A percentile compares a stretch with the other conserved stretches of the same genome.
Evolutionary conservation across 2,888 invertebrate genomes (phyloP).

Genomic region (Pimpla rufipes): DNA sequence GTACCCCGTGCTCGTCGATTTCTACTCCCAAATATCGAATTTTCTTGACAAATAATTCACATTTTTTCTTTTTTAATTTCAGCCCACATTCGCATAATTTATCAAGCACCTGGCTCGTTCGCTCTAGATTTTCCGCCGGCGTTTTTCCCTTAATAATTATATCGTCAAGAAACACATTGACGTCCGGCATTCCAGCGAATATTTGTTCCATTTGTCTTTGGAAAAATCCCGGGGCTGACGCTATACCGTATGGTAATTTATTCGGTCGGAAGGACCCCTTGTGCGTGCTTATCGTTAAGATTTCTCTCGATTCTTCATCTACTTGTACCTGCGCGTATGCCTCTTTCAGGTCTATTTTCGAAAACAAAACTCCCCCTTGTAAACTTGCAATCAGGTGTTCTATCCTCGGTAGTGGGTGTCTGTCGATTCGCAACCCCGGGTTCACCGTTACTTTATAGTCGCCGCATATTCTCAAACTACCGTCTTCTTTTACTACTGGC

Average conservation of each 20-base stretch:
- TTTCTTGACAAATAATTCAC: slow-evolving; percentile 6
- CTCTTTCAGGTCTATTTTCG: no score
- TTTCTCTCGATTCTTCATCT: slow-evolving; percentile 34
- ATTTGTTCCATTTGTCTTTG: no score
- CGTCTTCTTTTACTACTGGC: slow-evolving; percentile 73
- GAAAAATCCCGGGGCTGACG: slow-evolving; percentile 60
- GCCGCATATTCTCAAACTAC: slow-evolving; percentile 74
- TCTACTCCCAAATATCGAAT: slow-evolving; percentile 29
- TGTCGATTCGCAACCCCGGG: slow-evolving; percentile 58
- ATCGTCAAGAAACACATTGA: slow-evolving; percentile 47
- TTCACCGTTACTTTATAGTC: slow-evolving; percentile 74
- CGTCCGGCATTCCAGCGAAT: slow-evolving; percentile 40
- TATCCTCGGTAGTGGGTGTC: slow-evolving; percentile 67
- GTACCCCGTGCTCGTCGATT: no score
- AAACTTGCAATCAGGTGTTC: no score
- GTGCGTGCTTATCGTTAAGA: slow-evolving; percentile 58
- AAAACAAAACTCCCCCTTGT: no score
- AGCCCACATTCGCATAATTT: slow-evolving; percentile 29
- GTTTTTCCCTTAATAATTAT: slow-evolving; percentile 36
- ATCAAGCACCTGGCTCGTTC: slow-evolving; percentile 34
- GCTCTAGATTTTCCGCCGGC: slow-evolving; percentile 13
- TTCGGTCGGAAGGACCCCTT: slow-evolving; percentile 51
- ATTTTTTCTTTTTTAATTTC: slow-evolving; percentile 35
- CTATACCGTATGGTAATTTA: slow-evolving; percentile 50
- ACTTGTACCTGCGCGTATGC: no score